Evolutionary conservation across 2,797 vertebrate species (phyloP), one percentile per base, ranked within the genome.

Genomic region (Gypaetus barbatus): DNA sequence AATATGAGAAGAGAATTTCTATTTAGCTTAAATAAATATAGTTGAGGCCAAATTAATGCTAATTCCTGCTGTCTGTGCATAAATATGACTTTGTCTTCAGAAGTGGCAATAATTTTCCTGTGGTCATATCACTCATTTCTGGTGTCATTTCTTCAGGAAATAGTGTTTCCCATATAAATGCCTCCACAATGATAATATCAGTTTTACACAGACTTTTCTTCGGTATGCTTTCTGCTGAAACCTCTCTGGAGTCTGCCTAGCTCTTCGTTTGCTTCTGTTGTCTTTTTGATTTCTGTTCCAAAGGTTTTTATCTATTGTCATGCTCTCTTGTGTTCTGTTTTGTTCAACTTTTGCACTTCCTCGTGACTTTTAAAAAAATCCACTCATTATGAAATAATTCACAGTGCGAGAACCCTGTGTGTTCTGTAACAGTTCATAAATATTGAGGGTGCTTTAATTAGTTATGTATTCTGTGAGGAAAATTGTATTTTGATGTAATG

Each of bases 161-260:
- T 14, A 49, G 16, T 16, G 48, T 87, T 85, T 82, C 44, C 18
- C 8, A 2, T 48, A 16, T 44, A 69, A 84, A 82, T 66, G 9
- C 5, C 7, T 68, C 39, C 22, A 49, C 28, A 65, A 23, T 31
- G 21, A 33, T 37, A 87, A 27, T 6, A 58, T 25, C n/a, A 37
- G 30, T 61, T 89, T 84, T 84, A 51, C 22, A 57, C 22, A 81
- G 71, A 58, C 18, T 41, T 64, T 51, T 71, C 24, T 58, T 54
- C 57, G 35, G 4, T 54, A 31, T 68, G 6, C 6, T 68, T n/a
- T 90, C 88, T 93, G 66, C 73, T 65, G 73, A 95, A 94, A 94
- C 9, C 0, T 65, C 61, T 94, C 93, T 81, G 51, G 94, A 98
- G 95, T 95, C 96, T 98, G 93, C 96, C 95, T 93, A 95, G 91